phyloP scores from a whole-genome alignment of 1,140 invertebrate species.

The Camponotus floridanus region DNA sequence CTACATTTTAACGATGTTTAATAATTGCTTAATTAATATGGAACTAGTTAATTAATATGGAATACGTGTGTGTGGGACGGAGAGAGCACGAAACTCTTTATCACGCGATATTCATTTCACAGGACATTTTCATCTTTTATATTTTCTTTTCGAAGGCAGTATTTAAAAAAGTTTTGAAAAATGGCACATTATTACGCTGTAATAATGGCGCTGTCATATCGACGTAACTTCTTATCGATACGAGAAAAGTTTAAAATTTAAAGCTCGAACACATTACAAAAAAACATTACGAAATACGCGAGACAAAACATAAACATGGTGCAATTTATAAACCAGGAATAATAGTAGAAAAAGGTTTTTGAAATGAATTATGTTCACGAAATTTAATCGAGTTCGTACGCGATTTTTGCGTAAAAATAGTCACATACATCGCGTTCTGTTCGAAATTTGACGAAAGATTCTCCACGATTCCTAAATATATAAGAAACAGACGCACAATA shows the following conservation, averaged over 20 bases:
- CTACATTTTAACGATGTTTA: slow-evolving; percentile 11
- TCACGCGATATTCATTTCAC: slow-evolving; percentile 14
- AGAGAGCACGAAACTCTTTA: slow-evolving; percentile 2
- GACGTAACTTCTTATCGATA: slow-evolving; percentile 7
- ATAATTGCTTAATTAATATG: slow-evolving; percentile 25
- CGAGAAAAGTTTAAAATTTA: slow-evolving; percentile 6
- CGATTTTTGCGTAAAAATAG: no score
- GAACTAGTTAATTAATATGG: slow-evolving; percentile 9
- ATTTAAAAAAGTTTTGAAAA: slow-evolving; percentile 30
- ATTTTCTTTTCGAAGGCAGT: background rate
- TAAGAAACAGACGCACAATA: background rate
- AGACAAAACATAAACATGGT: background rate
- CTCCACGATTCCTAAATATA: background rate
- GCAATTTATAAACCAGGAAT: background rate
- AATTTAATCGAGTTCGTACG: background rate
- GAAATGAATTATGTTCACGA: background rate
- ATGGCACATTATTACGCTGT: background rate
- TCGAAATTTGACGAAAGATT: background rate
- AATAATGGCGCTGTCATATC: background rate
- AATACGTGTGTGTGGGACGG: background rate
- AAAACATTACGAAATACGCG: background rate
- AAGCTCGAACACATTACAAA: background rate
- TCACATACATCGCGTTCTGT: background rate
- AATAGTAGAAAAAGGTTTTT: background rate
- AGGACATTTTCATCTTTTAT: background rate